A percentile compares a stretch with the other conserved stretches of the same genome.
These are phyloP conservation scores for Dipodomys stephensi DNA, from an alignment of 2,113 vertebrate species.

Conservation along the genomic window DNA sequence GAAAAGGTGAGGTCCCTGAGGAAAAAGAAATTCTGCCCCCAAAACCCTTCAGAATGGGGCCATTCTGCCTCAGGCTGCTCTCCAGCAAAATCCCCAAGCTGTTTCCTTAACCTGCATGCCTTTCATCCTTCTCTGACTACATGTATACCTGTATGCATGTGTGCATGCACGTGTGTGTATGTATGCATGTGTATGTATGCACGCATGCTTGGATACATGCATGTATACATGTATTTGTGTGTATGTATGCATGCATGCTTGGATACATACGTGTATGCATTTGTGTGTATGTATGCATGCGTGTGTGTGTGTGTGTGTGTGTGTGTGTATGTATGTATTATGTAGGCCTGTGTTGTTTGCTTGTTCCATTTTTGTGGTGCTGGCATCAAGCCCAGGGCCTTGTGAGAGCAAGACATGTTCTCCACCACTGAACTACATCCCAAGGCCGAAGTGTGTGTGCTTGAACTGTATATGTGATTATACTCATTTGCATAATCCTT, in stretches of 20 bases:
- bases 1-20: not conserved
- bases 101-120: too few relatives aligned
- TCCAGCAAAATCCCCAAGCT: not conserved
- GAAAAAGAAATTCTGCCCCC: not conserved
- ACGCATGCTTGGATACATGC: too few relatives aligned
- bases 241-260: not conserved
- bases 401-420: not conserved
- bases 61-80: too few relatives aligned
- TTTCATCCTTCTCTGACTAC: not conserved
- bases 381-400: too few relatives aligned
- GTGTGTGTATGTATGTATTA: not conserved
- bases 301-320: too few relatives aligned
- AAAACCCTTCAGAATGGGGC: too few relatives aligned
- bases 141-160: rapidly evolving
- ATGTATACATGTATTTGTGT: too few relatives aligned
- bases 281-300: not conserved
- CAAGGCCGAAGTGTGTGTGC: not conserved
- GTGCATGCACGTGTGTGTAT: not conserved
- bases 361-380: too few relatives aligned
- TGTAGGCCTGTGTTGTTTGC: not conserved
- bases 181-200: too few relatives aligned
- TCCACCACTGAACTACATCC: not conserved
- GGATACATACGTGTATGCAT: too few relatives aligned
- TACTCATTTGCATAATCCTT: too few relatives aligned
- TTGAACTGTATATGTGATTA: not conserved